Evolutionary conservation across 2,888 invertebrate species (phyloP).

Genomic region (Ecliptopera silaceata): DNA sequence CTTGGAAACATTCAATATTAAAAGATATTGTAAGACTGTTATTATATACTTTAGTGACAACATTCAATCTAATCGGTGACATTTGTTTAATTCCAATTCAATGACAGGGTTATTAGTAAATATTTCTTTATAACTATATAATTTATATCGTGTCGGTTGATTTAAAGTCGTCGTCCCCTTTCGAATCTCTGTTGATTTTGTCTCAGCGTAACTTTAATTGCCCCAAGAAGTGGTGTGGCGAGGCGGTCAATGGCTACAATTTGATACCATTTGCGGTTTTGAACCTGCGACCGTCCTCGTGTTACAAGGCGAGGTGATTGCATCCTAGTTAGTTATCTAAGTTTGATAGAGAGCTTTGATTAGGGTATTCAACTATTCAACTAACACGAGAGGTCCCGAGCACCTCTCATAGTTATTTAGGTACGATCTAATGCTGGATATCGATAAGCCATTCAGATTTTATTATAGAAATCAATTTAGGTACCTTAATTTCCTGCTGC

Average conservation of each 20-base stretch:
- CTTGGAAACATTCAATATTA: too few relatives aligned
- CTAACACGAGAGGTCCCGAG: neutral
- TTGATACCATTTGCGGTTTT: slow-evolving; percentile 55
- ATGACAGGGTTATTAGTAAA: too few relatives aligned
- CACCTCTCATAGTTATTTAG: neutral
- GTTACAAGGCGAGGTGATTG: slow-evolving; percentile 48
- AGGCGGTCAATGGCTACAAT: slow-evolving; percentile 64
- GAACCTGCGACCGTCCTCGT: slow-evolving; percentile 36
- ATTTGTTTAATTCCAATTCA: too few relatives aligned
- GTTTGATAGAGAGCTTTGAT: slow-evolving; percentile 19
- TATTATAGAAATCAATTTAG: too few relatives aligned
- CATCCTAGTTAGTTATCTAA: slow-evolving; percentile 30
- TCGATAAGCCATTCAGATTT: too few relatives aligned
- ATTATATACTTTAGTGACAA: too few relatives aligned
- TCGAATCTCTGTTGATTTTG: slow-evolving; percentile 49
- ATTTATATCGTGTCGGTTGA: slow-evolving; percentile 7
- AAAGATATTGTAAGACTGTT: too few relatives aligned
- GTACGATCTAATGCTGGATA: too few relatives aligned
- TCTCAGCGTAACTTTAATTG: slow-evolving; percentile 70
- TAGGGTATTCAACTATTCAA: slow-evolving; percentile 27
- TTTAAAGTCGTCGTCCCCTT: slow-evolving; percentile 12
- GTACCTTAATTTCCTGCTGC: too few relatives aligned
- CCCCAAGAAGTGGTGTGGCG: slow-evolving; percentile 50
- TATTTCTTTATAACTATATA: too few relatives aligned
- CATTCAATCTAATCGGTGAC: too few relatives aligned